Evolutionary conservation across 2,888 invertebrate species (phyloP), one percentile per base, ranked within the genome.

Genomic region (Dynastes grantii): DNA sequence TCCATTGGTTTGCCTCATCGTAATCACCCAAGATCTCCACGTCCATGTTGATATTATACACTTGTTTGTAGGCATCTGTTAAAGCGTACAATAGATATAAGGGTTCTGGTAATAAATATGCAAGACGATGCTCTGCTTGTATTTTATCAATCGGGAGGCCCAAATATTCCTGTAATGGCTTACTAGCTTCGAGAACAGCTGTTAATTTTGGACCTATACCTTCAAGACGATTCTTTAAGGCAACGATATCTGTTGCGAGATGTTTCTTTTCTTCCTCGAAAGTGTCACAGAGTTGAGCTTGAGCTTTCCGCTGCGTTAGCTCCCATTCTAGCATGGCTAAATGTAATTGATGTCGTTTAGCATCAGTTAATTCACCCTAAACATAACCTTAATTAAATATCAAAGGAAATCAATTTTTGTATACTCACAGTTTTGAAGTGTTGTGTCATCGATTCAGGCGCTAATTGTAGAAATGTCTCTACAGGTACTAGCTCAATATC

Each of bases 261-360:
- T 92, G 90, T 84, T 96, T 95, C 86, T 97, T 97, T 45, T 93
- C 93, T 32, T 93, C 91, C 58, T 95, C 92, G 6, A 97, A 89
- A 81, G 94, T 93, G 85, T 93, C 93, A 84, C 96, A 95, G 40
- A 95, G 91, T 53, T 93, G 91, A 0, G 97, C 93, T 64, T 97
- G 90, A 84, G 95, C 93, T 86, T 97, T 95, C 1, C 98, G 92
- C 87, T 98, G 96, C 22, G 94, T 93, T 73, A 98, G 89, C 88
- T 98, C 98, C 95, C 97, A 97, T 86, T 98, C 97, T 49, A 98
- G 89, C 80, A 97, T 92, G 32, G 97, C 96, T 80, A 98, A 88
- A 85, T 95, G 94, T 80, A 95, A 90, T 84, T 95, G 94, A 89
- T 98, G 98, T 58, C 92, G 91, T 88, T 96, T 93, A 67, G 88